phyloP scores from a whole-genome alignment of 2,888 invertebrate genomes.

The Amphiduros pacificus region DNA sequence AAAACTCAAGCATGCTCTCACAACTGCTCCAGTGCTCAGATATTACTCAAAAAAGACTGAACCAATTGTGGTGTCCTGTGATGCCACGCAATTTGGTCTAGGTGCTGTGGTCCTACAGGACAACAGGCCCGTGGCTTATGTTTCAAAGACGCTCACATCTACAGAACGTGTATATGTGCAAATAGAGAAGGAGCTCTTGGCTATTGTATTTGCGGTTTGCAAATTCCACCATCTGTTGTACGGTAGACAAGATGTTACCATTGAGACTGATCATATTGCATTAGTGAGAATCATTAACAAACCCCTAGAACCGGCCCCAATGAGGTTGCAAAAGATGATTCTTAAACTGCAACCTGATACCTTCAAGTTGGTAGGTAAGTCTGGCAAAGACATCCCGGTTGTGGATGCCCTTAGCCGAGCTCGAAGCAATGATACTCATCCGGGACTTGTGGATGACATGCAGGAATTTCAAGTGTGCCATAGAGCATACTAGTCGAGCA shows the following conservation, averaged over 20 bases:
- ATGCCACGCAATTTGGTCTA: too few species aligned
- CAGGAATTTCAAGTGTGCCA: too few species aligned
- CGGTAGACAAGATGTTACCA: neutral
- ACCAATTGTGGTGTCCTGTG: too few species aligned
- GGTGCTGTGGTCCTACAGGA: neutral
- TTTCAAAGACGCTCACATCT: neutral
- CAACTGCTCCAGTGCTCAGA: neutral
- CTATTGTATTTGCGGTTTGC: neutral
- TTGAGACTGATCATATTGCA: neutral
- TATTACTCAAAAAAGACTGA: too few species aligned
- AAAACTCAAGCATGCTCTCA: too few species aligned
- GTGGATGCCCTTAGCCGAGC: too few species aligned
- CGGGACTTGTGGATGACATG: too few species aligned
- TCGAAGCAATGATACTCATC: too few species aligned
- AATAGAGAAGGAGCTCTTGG: neutral
- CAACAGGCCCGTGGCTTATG: neutral
- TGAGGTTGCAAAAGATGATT: neutral
- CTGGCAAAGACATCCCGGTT: too few species aligned
- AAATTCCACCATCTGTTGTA: neutral
- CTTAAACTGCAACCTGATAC: neutral
- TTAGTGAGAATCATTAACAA: neutral
- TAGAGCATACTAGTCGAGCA: too few species aligned
- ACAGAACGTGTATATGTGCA: neutral
- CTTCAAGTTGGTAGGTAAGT: neutral
- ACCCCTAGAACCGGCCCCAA: neutral